A percentile compares a stretch with the other conserved stretches of the same genome.
phyloP scores from a whole-genome alignment of 2,113 vertebrate species.

The Scomber scombrus region DNA sequence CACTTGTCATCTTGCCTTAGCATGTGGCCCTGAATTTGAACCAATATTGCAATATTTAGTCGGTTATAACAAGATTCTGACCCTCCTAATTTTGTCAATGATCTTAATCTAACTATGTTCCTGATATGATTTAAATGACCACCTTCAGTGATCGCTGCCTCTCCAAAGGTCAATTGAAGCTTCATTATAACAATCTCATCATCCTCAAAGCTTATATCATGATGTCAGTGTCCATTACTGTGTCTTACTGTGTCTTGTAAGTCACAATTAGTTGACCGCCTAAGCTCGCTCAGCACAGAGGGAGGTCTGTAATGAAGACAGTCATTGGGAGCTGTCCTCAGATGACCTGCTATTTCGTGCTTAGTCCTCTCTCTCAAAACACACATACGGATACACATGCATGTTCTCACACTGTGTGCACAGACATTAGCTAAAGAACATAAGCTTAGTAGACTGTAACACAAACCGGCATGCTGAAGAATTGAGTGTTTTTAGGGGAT shows the following conservation, averaged over 20 bases:
- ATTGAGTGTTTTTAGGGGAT: too few species aligned
- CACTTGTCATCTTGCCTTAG: not conserved
- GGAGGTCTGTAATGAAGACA: conserved; percentile 52
- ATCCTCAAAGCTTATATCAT: conserved; percentile 34
- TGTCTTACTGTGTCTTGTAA: conserved; percentile 37
- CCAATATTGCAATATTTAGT: not conserved
- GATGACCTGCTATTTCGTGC: conserved; percentile 38
- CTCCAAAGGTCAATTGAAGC: conserved; percentile 36
- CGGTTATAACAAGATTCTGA: not conserved
- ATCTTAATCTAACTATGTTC: conserved; percentile 31
- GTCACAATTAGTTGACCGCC: conserved; percentile 51
- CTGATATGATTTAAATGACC: conserved; percentile 18
- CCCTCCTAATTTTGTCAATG: conserved; percentile 11
- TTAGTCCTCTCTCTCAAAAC: conserved; percentile 8
- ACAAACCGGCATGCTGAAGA: not conserved
- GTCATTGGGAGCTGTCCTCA: conserved; percentile 53
- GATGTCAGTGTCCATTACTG: conserved; percentile 54
- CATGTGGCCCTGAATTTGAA: not conserved
- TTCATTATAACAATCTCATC: conserved; percentile 64
- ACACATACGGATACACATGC: not conserved
- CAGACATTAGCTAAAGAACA: not conserved
- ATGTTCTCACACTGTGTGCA: not conserved
- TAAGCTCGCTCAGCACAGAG: conserved; percentile 46
- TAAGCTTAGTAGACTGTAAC: not conserved
- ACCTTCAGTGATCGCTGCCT: conserved; percentile 5